These are phyloP conservation scores for Brenthis daphne DNA, from an alignment of 2,888 invertebrate species.

Conservation along the genomic window DNA sequence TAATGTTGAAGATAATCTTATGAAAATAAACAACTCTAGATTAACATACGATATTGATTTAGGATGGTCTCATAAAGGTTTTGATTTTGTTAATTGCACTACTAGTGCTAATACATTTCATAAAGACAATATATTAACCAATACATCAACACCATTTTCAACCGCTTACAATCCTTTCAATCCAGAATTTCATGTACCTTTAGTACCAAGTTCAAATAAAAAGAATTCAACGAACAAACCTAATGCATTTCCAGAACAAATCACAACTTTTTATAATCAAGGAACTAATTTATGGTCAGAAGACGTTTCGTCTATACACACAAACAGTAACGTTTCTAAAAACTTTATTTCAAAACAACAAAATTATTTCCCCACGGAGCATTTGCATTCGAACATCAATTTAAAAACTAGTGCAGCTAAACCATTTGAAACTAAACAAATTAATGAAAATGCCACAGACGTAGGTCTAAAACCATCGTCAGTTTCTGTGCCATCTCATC, in stretches of 20 bases:
- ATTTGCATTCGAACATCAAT: slow-evolving; percentile 52
- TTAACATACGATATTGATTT: slow-evolving; percentile 76
- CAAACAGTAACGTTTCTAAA: slow-evolving; percentile 62
- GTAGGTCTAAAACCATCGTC: slow-evolving; percentile 55
- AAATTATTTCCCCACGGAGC: slow-evolving; percentile 60
- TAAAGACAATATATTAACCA: slow-evolving; percentile 69
- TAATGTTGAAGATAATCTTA: slow-evolving; percentile 72
- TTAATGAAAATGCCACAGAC: slow-evolving; percentile 49
- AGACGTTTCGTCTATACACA: slow-evolving; percentile 68
- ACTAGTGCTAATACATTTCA: slow-evolving; percentile 62
- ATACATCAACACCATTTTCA: slow-evolving; percentile 61
- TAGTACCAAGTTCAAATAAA: slow-evolving; percentile 64
- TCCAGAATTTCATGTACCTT: slow-evolving; percentile 73
- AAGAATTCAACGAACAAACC: slow-evolving; percentile 64
- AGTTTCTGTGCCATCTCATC: slow-evolving; percentile 45
- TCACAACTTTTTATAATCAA: slow-evolving; percentile 73
- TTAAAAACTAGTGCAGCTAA: slow-evolving; percentile 56
- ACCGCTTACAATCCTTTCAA: slow-evolving; percentile 75
- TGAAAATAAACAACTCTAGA: slow-evolving; percentile 75
- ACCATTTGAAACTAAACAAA: slow-evolving; percentile 61
- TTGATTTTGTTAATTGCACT: slow-evolving; percentile 72
- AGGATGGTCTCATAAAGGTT: slow-evolving; percentile 77
- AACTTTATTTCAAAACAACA: slow-evolving; percentile 60
- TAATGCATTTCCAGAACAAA: slow-evolving; percentile 66
- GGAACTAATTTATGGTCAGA: slow-evolving; percentile 71